Evolutionary conservation across 2,888 invertebrate genomes (phyloP), one percentile per base, ranked within the genome.

Genomic region (Nematopogon swammerdamellus): DNA sequence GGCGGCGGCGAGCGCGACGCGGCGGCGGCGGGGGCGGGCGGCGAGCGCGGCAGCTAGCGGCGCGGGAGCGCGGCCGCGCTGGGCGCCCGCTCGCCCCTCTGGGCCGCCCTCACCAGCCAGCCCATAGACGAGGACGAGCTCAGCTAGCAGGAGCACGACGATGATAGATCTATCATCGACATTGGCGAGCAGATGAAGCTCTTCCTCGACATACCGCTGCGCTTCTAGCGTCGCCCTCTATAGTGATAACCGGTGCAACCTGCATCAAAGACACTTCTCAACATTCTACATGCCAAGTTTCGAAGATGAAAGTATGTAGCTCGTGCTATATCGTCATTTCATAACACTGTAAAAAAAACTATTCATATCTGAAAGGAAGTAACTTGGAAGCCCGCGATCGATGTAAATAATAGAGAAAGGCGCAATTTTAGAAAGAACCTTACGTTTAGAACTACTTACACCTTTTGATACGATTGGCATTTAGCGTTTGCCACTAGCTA

Each of bases 91-190:
- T 88, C 90, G 54, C 91, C 91, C 47, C 80, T 92, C 56, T 91
- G 91, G 91, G 89, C 88, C 48, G 87, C 91, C 49, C 81, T 91
- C 59, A 91, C 91, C 50, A 88, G 87, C 61, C 87, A 89, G 62
- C 76, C 73, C 4, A 67, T 77, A 10, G 76, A 75, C 59, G 72
- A 72, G 50, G 74, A 72, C 53, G 67, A 64, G 14, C 67, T 72
- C 63, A 84, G 83, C 82, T 83, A 84, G 74, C 84, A 82, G 64
- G 66, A 67, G 54, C 62, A 73, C 43, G 58, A 60, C 54, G 82
- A 81, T 67, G 80, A 79, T 64, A 75, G 71, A 64, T 68, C 61
- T 19, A 64, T 79, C 56, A 80, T 83, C 55, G 80, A 82, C 59
- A 82, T 83, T 59, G 75, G 76, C 57, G 75, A 77, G 64, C 73